These are phyloP conservation scores for Agapornis roseicollis DNA, from an alignment of 2,113 vertebrate genomes.

Conservation along the genomic window DNA sequence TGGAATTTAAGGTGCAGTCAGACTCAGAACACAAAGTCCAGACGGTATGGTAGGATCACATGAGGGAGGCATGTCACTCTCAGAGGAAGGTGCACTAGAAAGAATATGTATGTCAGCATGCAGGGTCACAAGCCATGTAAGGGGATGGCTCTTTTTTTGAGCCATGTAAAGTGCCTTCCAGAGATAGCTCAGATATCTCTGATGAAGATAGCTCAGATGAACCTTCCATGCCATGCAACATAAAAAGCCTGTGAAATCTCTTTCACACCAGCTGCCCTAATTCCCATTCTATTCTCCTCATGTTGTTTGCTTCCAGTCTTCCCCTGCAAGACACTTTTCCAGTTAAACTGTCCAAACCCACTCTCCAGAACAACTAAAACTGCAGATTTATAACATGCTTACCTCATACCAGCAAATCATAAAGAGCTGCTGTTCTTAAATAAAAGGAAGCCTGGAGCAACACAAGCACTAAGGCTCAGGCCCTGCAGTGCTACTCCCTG, in stretches of 20 bases:
- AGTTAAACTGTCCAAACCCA: not conserved
- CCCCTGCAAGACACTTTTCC: not conserved
- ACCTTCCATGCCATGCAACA: not conserved
- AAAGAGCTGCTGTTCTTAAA: not conserved
- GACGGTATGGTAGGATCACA: rapidly evolving
- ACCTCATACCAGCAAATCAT: not conserved
- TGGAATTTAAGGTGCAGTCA: not conserved
- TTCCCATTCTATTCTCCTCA: not conserved
- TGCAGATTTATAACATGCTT: not conserved
- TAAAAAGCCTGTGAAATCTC: not conserved
- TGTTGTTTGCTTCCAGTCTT: not conserved
- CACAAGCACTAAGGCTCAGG: not conserved
- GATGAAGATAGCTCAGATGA: not conserved
- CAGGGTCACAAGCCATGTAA: not conserved
- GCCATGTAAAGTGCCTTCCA: not conserved
- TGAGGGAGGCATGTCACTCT: not conserved
- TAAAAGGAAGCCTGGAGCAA: not conserved
- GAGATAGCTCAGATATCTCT: no score
- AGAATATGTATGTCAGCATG: rapidly evolving
- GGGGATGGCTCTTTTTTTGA: not conserved
- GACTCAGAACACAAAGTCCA: not conserved
- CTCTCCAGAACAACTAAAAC: not conserved
- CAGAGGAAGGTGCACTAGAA: not conserved
- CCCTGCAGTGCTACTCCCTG: not conserved
- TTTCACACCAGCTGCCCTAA: not conserved